Percentiles rank a stretch among this genome's conserved stretches.
Evolutionary conservation across 2,797 vertebrate genomes (phyloP).

Genomic region (Champsocephalus esox): DNA sequence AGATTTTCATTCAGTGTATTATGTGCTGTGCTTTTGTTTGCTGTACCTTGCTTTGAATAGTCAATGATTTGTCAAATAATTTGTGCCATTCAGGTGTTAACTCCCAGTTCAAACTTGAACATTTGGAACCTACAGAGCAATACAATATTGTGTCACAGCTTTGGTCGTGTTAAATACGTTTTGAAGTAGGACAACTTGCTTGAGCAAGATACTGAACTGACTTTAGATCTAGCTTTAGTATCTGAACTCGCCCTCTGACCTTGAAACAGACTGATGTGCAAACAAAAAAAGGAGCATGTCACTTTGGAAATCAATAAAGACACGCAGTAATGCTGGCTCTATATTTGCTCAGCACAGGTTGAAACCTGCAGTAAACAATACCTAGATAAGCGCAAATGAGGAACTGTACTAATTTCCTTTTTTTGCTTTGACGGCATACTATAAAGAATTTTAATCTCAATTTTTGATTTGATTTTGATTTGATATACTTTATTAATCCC

Average conservation of each 20-base stretch:
- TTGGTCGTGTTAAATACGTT: neutral
- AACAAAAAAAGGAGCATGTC: conserved; percentile 2
- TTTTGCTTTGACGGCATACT: too few relatives aligned
- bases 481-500: too few relatives aligned
- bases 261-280: neutral
- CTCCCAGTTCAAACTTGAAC: neutral
- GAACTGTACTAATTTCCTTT: neutral
- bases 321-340: neutral
- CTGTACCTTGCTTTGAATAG: neutral
- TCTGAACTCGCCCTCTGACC: conserved; percentile 9
- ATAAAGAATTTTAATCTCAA: too few relatives aligned
- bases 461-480: too few relatives aligned
- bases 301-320: neutral
- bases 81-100: neutral
- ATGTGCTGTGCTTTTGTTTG: neutral
- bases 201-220: conserved; percentile 3
- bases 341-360: too few relatives aligned
- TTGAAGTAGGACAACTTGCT: neutral
- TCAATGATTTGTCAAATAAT: neutral
- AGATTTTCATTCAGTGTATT: neutral
- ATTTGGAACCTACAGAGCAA: neutral
- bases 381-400: conserved; percentile 25
- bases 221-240: conserved; percentile 5
- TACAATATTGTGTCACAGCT: neutral
- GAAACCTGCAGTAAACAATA: neutral